phyloP scores from a whole-genome alignment of 1,140 invertebrate species.

The Leptoteleia sp. region DNA sequence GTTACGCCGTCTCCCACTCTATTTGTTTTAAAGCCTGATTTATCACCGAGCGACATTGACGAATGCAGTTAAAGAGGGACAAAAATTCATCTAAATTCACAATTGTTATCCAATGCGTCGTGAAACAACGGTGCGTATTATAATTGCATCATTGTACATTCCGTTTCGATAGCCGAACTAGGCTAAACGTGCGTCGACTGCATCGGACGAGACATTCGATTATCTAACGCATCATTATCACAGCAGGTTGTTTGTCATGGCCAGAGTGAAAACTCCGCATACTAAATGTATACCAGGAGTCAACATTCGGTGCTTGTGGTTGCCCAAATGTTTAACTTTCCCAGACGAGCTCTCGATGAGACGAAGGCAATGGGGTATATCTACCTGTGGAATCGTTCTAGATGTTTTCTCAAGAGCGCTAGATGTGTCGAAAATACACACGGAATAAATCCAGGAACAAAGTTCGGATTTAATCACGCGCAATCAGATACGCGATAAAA shows the following conservation, averaged over 20 bases:
- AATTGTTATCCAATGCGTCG: too few relatives aligned
- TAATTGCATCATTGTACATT: too few relatives aligned
- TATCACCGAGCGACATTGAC: too few relatives aligned
- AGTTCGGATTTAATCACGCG: slow-evolving; percentile 1
- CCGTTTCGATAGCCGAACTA: slow-evolving; percentile 4
- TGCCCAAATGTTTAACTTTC: slow-evolving; percentile 81
- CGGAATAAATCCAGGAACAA: slow-evolving; percentile 10
- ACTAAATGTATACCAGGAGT: slow-evolving; percentile 78
- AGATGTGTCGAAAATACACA: slow-evolving; percentile 68
- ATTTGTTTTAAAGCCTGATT: too few relatives aligned
- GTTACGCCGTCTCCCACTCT: too few relatives aligned
- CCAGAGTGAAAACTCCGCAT: slow-evolving; percentile 69
- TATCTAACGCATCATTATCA: slow-evolving; percentile 73
- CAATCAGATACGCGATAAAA: too few relatives aligned
- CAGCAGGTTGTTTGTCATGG: slow-evolving; percentile 77
- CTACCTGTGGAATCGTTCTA: slow-evolving; percentile 74
- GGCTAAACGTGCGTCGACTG: slow-evolving; percentile 41
- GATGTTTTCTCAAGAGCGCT: slow-evolving; percentile 76
- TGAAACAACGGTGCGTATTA: too few relatives aligned
- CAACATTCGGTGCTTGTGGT: slow-evolving; percentile 74
- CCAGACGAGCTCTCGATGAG: slow-evolving; percentile 71
- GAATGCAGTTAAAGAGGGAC: too few relatives aligned
- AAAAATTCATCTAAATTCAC: too few relatives aligned
- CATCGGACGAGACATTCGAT: slow-evolving; percentile 15
- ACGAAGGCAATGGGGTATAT: slow-evolving; percentile 66